Evolutionary conservation across 2,113 vertebrate species (phyloP).

Genomic region (Tetrax tetrax): DNA sequence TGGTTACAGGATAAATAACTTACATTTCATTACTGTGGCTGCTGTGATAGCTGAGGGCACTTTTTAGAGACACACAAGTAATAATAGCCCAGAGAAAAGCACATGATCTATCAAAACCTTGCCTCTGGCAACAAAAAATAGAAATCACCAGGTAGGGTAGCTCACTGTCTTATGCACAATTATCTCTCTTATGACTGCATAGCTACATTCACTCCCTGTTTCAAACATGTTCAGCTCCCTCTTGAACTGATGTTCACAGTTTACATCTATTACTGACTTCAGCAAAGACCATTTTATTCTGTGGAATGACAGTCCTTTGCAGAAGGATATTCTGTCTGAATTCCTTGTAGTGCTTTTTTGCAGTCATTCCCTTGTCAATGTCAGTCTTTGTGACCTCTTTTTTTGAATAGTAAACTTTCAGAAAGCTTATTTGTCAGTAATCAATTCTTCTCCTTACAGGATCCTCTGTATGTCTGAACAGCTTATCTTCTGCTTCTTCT

Average conservation of each 20-base stretch:
- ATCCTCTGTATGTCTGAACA: background rate
- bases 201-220: background rate
- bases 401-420: constrained; percentile 1
- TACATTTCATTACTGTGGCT: constrained; percentile 31
- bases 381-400: background rate
- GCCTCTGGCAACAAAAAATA: constrained; percentile 20
- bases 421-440: background rate
- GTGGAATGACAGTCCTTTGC: background rate
- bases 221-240: constrained; percentile 1
- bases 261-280: constrained; percentile 31
- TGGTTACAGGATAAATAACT: constrained; percentile 38
- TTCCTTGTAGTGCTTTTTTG: background rate
- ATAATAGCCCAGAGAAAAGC: constrained; percentile 41
- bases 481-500: background rate
- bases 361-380: background rate
- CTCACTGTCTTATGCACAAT: constrained; percentile 39
- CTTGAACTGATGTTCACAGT: background rate
- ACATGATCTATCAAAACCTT: constrained; percentile 28
- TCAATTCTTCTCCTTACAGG: background rate
- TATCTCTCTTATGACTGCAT: constrained; percentile 17
- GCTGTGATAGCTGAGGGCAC: constrained; percentile 2
- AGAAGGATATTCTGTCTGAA: background rate
- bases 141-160: constrained; percentile 51
- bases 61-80: constrained; percentile 36
- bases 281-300: constrained; percentile 13